phyloP scores from a whole-genome alignment of 2,797 vertebrate species.

The Galaxias olidus region DNA sequence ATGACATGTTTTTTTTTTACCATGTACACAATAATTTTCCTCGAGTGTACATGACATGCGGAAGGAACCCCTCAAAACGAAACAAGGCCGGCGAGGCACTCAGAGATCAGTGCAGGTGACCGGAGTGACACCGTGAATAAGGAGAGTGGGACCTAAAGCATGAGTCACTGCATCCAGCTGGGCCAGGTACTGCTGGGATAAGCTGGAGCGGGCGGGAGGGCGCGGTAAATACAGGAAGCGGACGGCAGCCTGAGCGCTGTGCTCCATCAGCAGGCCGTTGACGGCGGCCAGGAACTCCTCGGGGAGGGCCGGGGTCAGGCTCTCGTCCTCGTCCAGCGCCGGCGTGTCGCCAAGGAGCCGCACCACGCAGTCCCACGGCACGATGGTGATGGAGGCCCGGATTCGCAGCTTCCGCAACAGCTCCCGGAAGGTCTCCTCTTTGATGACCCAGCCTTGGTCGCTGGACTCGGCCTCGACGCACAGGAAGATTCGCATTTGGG shows the following conservation, averaged over 20 bases:
- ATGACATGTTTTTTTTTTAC: no score
- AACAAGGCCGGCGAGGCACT: conserved; percentile 34
- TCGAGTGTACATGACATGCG: no score
- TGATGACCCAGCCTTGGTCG: conserved; percentile 82
- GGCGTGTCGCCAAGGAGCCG: conserved; percentile 39
- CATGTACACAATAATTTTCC: no score
- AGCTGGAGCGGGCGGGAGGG: conserved; percentile 74
- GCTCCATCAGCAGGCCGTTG: conserved; percentile 79
- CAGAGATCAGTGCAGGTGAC: conserved; percentile 91
- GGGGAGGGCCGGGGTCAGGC: conserved; percentile 31
- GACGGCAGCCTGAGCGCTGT: conserved; percentile 81
- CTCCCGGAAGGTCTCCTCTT: conserved; percentile 84
- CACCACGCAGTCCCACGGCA: conserved; percentile 83
- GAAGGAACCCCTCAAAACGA: neutral
- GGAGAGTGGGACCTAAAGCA: conserved; percentile 83
- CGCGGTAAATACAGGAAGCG: conserved; percentile 88
- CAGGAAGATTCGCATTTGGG: conserved; percentile 86
- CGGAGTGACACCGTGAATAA: conserved; percentile 88
- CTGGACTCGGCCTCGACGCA: conserved; percentile 80
- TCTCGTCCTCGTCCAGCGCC: neutral
- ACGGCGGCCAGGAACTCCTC: conserved; percentile 74
- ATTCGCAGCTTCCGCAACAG: conserved; percentile 86
- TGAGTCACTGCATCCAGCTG: conserved; percentile 81
- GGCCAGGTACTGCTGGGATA: conserved; percentile 76
- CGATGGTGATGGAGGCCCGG: conserved; percentile 84